Percentiles rank a stretch among this genome's conserved stretches.
Evolutionary conservation across 1,140 invertebrate genomes (phyloP).

Genomic region (Tetragnatha versicolor): DNA sequence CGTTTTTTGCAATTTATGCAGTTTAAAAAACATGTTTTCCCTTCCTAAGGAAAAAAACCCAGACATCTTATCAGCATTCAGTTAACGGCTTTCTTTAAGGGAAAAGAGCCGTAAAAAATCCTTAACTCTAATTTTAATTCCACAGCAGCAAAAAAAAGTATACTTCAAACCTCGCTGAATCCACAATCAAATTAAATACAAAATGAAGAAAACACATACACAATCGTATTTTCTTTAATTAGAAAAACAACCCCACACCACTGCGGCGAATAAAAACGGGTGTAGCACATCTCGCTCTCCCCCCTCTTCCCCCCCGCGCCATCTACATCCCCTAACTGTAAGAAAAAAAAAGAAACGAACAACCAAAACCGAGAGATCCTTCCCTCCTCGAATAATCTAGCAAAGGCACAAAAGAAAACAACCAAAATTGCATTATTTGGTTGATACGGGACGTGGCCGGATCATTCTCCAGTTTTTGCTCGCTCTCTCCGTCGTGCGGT

Average conservation of each 20-base stretch:
- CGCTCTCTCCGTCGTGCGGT: neutral
- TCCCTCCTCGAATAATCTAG: slow-evolving; percentile 22
- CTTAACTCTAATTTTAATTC: slow-evolving; percentile 21
- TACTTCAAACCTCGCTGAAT: slow-evolving; percentile 17
- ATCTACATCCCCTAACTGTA: slow-evolving; percentile 21
- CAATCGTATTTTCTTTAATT: slow-evolving; percentile 44
- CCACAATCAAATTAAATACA: slow-evolving; percentile 40
- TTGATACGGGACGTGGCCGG: slow-evolving; percentile 39
- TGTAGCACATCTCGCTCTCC: neutral
- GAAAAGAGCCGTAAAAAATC: slow-evolving; percentile 15
- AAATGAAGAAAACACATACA: slow-evolving; percentile 40
- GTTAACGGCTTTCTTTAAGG: slow-evolving; percentile 1
- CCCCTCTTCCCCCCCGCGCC: neutral
- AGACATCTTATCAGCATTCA: slow-evolving; percentile 16
- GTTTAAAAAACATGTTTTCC: too few species aligned
- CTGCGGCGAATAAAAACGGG: neutral
- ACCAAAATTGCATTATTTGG: slow-evolving; percentile 46
- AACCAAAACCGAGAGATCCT: neutral
- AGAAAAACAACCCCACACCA: slow-evolving; percentile 31
- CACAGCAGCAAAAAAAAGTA: slow-evolving; percentile 5
- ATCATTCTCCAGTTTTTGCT: slow-evolving; percentile 36
- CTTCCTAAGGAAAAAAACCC: too few species aligned
- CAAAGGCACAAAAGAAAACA: slow-evolving; percentile 12
- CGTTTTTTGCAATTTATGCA: too few species aligned
- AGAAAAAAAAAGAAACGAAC: slow-evolving; percentile 1